A percentile compares a stretch with the other conserved stretches of the same genome.
Conservation (phyloP, 2,797 vertebrate species). For the Merluccius polli region DNA sequence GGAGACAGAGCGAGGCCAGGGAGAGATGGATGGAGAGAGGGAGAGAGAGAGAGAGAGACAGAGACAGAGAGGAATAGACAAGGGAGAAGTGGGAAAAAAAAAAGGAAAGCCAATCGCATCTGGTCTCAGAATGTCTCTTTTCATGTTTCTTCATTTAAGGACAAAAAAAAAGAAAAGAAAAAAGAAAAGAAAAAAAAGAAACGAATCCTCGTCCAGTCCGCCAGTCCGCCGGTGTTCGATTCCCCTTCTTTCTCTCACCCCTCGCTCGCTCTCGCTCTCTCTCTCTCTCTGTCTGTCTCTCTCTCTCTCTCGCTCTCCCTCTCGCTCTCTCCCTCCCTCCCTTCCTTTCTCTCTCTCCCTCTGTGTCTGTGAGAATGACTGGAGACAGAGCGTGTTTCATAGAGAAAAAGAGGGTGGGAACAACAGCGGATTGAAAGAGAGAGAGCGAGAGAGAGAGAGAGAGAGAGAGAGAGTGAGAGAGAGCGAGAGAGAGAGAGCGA, state of each 20-base stretch:
- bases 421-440: slow-evolving; percentile 37
- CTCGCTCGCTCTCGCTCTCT: background rate
- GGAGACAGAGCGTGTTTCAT: slow-evolving; percentile 71
- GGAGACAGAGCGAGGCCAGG: slow-evolving; percentile 25
- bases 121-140: background rate
- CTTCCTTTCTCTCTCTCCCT: slow-evolving; percentile 52
- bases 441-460: background rate
- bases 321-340: slow-evolving; percentile 29
- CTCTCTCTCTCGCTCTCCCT: background rate
- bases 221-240: slow-evolving; percentile 62
- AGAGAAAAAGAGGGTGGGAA: slow-evolving; percentile 65
- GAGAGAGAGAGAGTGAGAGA: too few species aligned
- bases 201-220: slow-evolving; percentile 52
- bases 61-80: slow-evolving; percentile 28
- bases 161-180: slow-evolving; percentile 38
- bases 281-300: background rate
- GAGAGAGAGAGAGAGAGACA: slow-evolving; percentile 27
- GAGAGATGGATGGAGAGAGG: background rate
- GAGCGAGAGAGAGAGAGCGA: slow-evolving; percentile 33
- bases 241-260: slow-evolving; percentile 23
- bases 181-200: slow-evolving; percentile 43
- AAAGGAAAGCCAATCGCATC: background rate
- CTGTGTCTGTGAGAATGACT: slow-evolving; percentile 78
- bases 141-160: slow-evolving; percentile 5
- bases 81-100: background rate